Base-by-base conservation (phyloP, 2,797 vertebrate species). In the Gephyroberyx darwinii region DNA sequence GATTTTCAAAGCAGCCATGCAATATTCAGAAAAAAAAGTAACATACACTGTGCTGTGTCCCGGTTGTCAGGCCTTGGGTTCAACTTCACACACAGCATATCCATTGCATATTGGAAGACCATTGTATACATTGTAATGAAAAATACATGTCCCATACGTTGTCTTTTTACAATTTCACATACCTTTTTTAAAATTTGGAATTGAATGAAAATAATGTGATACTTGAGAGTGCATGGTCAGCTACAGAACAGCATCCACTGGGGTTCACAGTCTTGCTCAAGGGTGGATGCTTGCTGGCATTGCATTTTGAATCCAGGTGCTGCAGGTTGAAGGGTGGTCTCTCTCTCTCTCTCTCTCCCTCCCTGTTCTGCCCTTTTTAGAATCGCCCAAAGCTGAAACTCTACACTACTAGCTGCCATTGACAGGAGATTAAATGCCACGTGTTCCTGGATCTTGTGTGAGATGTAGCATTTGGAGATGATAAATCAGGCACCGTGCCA, bases 1-100 rank as follows among this genome's bases (percentile, higher is more conserved):
- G 48, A 73, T 78, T 82, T 77, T 74, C 65, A 61, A 77, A 89
- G 80, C 69, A 75, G 19, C 53, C 43, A 19, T 63, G 57, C 48
- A 31, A 53, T 61, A 30, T 26, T 33, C 8, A 37, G 52, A 56
- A 47, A 57, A 26, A 35, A 60, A 35, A 48, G 8, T 39, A 20
- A 17, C 12, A 5, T 17, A 33, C 26, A 5, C n/a, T 60, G 3
- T 43, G 19, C 17, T 20, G 33, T 19, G 9, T 19, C n/a, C 50
- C 19, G 19, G 22, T 16, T 20, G 8, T 20, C n/a, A 19, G 8
- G 9, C 8, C 5, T 13, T 54, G 30, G 7, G 16, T 33, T 54
- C 26, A 13, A 16, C 16, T 54, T 54, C 47, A 7, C 5, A 7
- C 26, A 26, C 26, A 26, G 6, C 17, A 33, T 16, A 7, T 7